Base-by-base conservation (phyloP, 2,113 vertebrate species). In the Tapirus terrestris region DNA sequence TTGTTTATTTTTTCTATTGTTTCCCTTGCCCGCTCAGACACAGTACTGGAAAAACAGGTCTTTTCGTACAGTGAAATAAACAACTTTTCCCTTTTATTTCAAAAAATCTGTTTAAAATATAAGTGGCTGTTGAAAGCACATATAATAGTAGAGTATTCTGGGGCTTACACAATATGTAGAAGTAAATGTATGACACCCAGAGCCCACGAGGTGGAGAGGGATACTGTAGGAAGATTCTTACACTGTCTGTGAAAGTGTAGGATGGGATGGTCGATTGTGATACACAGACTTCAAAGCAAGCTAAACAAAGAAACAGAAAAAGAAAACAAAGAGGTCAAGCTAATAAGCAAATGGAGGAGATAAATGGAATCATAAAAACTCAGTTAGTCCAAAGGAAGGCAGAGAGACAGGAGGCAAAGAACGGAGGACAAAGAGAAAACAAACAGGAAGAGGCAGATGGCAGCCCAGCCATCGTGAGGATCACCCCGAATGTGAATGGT, bases 191-290 rank as follows among this genome's bases (percentile, higher is more conserved):
- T 8, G 63, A 10, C 0, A 1, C 0, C 18, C 1, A 8, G 7
- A 31, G 61, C 56, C 6, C 6, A 5, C 3, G 65, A 29, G 48
- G 2, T 5, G 20, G 31, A 25, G 33, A 13, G 29, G 43, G 61
- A 6, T 0, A 1, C 8, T 6, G 11, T 0, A 2, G 1, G 2
- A 6, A 51, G 45, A 18, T 1, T 27, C 63, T 21, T 2, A 4
- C 8, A 14, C 11, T 5, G 0, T 0, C 18, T 61, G 56, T 31
- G 17, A 36, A 21, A 17, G 9, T 11, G 33, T 3, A 1, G 0
- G 23, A 14, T 1, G 1, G 0, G 1, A 17, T 0, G 12, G 39
- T 6, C 5, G 48, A 12, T 0, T 18, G 8, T 39, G 48, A 20
- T 17, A 2, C 27, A 2, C 5, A 60, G 36, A 73, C 56, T 17